phyloP scores from a whole-genome alignment of 2,888 invertebrate species.

The Amphipoea oculea region DNA sequence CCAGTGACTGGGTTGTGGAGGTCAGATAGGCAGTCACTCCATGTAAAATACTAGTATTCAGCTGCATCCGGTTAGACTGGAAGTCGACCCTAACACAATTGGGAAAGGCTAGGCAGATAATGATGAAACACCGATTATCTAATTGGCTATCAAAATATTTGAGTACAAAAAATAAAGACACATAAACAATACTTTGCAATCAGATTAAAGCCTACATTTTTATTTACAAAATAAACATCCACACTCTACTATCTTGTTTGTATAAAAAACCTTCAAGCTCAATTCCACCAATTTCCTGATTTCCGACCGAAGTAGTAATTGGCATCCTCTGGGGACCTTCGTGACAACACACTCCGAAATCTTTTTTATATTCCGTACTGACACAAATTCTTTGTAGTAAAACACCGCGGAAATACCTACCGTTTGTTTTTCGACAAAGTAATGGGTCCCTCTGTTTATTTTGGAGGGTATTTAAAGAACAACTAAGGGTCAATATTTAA shows the following conservation, averaged over 20 bases:
- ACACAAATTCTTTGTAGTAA: slow-evolving; percentile 17
- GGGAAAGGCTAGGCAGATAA: background rate
- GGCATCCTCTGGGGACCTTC: slow-evolving; percentile 33
- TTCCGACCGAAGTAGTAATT: slow-evolving; percentile 37
- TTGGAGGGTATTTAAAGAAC: no score
- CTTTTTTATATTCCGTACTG: slow-evolving; percentile 31
- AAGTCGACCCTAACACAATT: background rate
- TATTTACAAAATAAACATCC: slow-evolving; percentile 8
- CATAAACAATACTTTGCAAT: background rate
- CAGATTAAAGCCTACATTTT: background rate
- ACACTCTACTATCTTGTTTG: slow-evolving; percentile 3
- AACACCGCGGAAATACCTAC: background rate
- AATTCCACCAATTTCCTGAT: slow-evolving; percentile 34
- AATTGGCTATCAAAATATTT: background rate
- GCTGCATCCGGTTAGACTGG: background rate
- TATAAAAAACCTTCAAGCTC: slow-evolving; percentile 35
- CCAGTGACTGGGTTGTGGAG: no score
- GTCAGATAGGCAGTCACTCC: background rate
- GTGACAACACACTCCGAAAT: slow-evolving; percentile 32
- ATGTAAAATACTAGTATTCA: background rate
- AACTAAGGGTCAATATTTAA: background rate
- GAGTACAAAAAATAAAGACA: background rate
- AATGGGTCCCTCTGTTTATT: background rate
- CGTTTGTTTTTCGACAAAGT: background rate
- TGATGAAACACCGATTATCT: background rate